Base-by-base conservation (phyloP, 1,140 invertebrate genomes). In the Aleiodes sp. region DNA sequence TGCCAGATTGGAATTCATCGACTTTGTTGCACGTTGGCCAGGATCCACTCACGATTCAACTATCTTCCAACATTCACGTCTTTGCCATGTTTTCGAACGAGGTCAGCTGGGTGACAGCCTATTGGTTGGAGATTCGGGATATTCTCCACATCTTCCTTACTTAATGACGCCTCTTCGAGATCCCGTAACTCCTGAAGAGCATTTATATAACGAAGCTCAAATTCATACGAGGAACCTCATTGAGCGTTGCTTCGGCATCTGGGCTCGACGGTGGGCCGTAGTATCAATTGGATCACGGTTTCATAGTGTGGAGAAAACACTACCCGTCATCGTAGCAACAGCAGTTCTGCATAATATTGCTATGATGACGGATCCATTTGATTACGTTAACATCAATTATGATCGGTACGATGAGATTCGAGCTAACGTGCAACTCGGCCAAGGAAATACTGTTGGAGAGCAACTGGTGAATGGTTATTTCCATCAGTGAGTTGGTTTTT, bases 1-100 rank as follows among this genome's bases (percentile, higher is more conserved):
- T 75, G 37, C 73, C 0, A 59, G 77, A 4, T 56, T 76, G 10
- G 29, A 63, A 33, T 75, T 85, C 21, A 60, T 57, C 14, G 70
- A 82, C 60, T 68, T 83, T 31, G 80, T 82, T 24, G 74, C 75
- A 33, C 68, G 80, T n/a, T 82, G 76, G 78, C 79, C 75, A 10
- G 80, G 80, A 14, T 71, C 64, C 52, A 70, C 68, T 1, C 80
- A 82, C 43, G 81, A 84, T 64, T 35, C 46, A 0, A 78, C 43
- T 8, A 80, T 84, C 14, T 80, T 81, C 69, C 67, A 68, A 4
- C 65, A 72, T 33, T 74, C 71, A 12, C 43, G 39, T 8, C 12
- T 79, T 4, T 63, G 60, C 21, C 21, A 21, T 2, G n/a, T 37
- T n/a, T 73, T 82, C 26, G 16, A 73, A 63, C 41, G 4, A 52